Evolutionary conservation across 2,113 vertebrate species (phyloP).

Genomic region (Rhineura floridana): DNA sequence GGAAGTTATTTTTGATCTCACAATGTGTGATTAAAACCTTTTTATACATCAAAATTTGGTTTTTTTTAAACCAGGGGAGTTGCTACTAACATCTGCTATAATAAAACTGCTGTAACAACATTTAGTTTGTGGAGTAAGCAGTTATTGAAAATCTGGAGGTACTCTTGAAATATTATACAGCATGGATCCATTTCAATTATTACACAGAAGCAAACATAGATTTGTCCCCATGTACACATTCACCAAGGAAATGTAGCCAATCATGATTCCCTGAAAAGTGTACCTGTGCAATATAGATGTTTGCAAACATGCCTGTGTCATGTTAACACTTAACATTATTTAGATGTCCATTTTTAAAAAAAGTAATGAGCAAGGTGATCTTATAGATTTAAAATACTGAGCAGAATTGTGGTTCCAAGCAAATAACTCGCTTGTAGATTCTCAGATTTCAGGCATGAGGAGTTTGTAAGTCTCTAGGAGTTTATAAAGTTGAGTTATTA

Average conservation of each 20-base stretch:
- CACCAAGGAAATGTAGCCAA: background rate
- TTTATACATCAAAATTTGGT: slow-evolving; percentile 25
- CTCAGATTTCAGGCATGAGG: background rate
- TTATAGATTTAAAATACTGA: background rate
- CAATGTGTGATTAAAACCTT: slow-evolving; percentile 32
- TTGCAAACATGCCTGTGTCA: background rate
- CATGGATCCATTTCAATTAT: background rate
- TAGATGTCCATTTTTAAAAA: background rate
- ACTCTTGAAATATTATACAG: background rate
- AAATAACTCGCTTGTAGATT: no score
- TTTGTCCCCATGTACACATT: background rate
- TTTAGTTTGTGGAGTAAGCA: background rate
- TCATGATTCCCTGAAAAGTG: background rate
- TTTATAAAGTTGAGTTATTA: background rate
- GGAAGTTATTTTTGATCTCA: slow-evolving; percentile 31
- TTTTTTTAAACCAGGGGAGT: slow-evolving; percentile 3
- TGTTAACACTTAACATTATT: background rate
- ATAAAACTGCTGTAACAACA: background rate
- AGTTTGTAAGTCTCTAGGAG: background rate
- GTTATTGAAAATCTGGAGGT: background rate
- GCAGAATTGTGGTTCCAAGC: background rate
- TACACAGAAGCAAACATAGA: background rate
- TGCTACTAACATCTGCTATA: background rate
- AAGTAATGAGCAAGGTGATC: background rate
- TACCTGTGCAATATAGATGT: background rate